Percentiles rank a stretch among this genome's conserved stretches.
Evolutionary conservation across 2,113 vertebrate species (phyloP).

Genomic region (Psephotus haematonotus): DNA sequence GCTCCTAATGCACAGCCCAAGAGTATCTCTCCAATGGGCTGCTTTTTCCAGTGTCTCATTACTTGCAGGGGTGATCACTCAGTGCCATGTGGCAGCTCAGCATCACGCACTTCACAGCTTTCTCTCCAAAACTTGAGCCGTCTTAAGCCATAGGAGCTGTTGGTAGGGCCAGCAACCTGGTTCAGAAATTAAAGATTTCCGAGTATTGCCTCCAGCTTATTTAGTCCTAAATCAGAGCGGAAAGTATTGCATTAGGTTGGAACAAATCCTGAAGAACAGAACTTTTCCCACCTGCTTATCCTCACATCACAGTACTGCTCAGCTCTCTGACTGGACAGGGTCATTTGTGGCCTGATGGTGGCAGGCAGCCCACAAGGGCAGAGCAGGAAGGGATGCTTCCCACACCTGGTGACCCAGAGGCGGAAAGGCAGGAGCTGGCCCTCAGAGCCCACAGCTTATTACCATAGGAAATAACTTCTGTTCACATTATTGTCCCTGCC

Average conservation of each 20-base stretch:
- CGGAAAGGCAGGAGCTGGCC: neutral
- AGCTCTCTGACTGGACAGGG: neutral
- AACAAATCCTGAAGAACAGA: neutral
- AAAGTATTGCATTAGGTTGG: neutral
- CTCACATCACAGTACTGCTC: accelerated
- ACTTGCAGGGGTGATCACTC: neutral
- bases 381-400: neutral
- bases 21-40: neutral
- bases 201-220: neutral
- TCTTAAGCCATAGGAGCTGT: neutral
- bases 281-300: neutral
- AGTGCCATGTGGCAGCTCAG: neutral
- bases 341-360: accelerated
- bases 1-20: neutral
- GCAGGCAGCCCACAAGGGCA: neutral
- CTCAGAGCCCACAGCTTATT: neutral
- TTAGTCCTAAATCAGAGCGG: neutral
- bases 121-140: neutral
- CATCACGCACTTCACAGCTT: neutral
- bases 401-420: neutral
- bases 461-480: neutral
- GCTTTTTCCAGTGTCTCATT: neutral
- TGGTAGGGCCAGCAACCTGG: neutral
- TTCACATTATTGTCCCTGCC: accelerated
- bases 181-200: neutral